Evolutionary conservation across 2,888 invertebrate genomes (phyloP).

Genomic region (Trissoscelio sp.): DNA sequence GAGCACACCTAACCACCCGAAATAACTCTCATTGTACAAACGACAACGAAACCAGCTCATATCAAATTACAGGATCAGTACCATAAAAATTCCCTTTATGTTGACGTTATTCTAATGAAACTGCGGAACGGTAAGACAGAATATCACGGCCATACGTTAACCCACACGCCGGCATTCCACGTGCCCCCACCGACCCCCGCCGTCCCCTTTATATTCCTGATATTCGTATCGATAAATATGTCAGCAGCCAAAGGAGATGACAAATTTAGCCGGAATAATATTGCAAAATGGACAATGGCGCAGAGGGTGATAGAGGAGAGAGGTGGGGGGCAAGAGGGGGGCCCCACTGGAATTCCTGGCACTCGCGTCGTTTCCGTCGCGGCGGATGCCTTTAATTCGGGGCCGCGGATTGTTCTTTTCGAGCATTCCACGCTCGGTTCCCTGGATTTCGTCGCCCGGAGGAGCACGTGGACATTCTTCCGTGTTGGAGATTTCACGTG

Average conservation of each 20-base stretch:
- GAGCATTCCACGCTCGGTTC: slow-evolving; percentile 29
- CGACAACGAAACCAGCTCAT: slow-evolving; percentile 48
- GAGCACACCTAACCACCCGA: too few relatives aligned
- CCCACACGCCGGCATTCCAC: slow-evolving; percentile 37
- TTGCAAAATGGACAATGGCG: slow-evolving; percentile 54
- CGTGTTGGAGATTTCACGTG: slow-evolving; percentile 47
- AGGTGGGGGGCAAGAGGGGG: neutral
- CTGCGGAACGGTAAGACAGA: slow-evolving; percentile 46
- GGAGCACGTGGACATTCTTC: slow-evolving; percentile 57
- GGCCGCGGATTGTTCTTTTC: slow-evolving; percentile 41
- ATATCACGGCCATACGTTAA: slow-evolving; percentile 30
- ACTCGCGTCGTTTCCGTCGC: slow-evolving; percentile 71
- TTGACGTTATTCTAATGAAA: slow-evolving; percentile 58
- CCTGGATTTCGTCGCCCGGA: slow-evolving; percentile 36
- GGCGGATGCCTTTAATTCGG: slow-evolving; percentile 68
- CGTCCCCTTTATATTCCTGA: neutral
- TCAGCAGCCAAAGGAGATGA: slow-evolving; percentile 37
- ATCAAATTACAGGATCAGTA: slow-evolving; percentile 63
- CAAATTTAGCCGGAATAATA: slow-evolving; percentile 55
- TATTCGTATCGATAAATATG: slow-evolving; percentile 40
- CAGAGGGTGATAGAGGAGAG: too few relatives aligned
- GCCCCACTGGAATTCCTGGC: slow-evolving; percentile 69
- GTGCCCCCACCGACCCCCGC: neutral
- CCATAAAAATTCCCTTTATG: slow-evolving; percentile 59
- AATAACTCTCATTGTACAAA: slow-evolving; percentile 63